Evolutionary conservation across 1,140 invertebrate genomes (phyloP).

Genomic region (Leptonema lineaticorne): DNA sequence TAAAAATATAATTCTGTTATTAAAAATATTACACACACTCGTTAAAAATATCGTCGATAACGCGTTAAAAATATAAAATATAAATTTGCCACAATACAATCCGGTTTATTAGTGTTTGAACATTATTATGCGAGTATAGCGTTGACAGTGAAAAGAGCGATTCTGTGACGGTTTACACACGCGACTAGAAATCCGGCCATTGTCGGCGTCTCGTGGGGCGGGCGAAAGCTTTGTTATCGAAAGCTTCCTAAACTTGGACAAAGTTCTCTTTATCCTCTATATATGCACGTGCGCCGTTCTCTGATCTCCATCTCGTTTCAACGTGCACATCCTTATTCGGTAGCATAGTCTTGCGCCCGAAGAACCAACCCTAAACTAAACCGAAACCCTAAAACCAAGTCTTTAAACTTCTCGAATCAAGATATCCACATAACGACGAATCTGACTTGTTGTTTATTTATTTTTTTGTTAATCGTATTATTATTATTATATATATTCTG

Average conservation of each 20-base stretch:
- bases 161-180: neutral
- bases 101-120: too few species aligned
- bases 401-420: slow-evolving; percentile 37
- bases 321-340: too few species aligned
- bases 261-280: slow-evolving; percentile 29
- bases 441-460: slow-evolving; percentile 35
- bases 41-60: too few species aligned
- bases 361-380: too few species aligned
- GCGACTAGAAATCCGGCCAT: too few species aligned
- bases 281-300: slow-evolving; percentile 17
- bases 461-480: too few species aligned
- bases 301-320: neutral
- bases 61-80: too few species aligned
- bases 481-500: too few species aligned
- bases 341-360: too few species aligned
- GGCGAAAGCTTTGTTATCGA: slow-evolving; percentile 39
- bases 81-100: too few species aligned
- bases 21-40: neutral
- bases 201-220: slow-evolving; percentile 33
- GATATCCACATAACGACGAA: slow-evolving; percentile 33
- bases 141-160: neutral
- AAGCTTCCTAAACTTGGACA: slow-evolving; percentile 28
- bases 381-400: slow-evolving; percentile 7
- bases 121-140: too few species aligned
- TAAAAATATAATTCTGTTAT: too few species aligned